Percentiles rank a stretch among this genome's conserved stretches.
phyloP scores from a whole-genome alignment of 2,797 vertebrate genomes.

The Hylomyscus alleni region DNA sequence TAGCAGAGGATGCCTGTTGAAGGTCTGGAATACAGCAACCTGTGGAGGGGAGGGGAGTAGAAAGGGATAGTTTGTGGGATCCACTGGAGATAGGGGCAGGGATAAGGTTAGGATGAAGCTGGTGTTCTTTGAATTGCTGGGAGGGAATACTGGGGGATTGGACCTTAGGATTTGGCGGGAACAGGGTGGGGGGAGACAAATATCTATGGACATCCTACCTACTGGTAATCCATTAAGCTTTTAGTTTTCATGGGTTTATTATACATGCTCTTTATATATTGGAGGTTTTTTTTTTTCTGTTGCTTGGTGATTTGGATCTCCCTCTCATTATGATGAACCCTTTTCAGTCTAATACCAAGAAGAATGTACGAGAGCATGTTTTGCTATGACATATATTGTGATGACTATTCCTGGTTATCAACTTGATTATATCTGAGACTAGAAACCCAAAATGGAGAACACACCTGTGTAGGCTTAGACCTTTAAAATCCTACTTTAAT shows the following conservation, averaged over 20 bases:
- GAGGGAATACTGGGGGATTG: background rate
- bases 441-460: background rate
- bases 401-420: background rate
- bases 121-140: background rate
- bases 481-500: background rate
- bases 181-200: background rate
- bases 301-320: background rate
- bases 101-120: background rate
- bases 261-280: background rate
- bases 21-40: background rate
- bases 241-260: background rate
- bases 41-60: background rate
- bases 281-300: background rate
- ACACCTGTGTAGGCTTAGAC: background rate
- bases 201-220: background rate
- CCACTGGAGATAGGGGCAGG: background rate
- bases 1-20: background rate
- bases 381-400: background rate
- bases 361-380: background rate
- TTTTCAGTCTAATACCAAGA: background rate
- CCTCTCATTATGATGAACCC: background rate
- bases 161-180: accelerated
- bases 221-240: background rate
- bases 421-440: background rate
- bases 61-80: background rate